Evolutionary conservation across 2,113 vertebrate species (phyloP).

Genomic region (Nymphicus hollandicus): DNA sequence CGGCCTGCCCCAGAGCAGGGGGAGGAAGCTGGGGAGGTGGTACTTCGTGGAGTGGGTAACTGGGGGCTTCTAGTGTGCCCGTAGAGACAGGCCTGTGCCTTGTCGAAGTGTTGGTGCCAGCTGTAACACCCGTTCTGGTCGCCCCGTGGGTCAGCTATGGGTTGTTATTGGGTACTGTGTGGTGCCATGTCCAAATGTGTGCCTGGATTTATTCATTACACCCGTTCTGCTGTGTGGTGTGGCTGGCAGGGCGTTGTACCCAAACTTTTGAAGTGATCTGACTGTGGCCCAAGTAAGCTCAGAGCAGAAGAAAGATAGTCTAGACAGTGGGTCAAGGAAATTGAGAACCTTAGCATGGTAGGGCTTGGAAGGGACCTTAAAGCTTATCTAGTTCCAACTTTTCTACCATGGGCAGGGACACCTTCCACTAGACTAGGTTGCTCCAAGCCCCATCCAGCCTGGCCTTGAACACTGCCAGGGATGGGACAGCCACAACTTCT

Average conservation of each 20-base stretch:
- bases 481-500: not conserved
- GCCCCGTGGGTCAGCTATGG: not conserved
- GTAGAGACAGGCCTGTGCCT: fast-evolving
- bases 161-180: fast-evolving
- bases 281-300: not conserved
- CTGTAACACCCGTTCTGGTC: fast-evolving
- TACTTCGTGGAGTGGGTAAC: not conserved
- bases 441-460: not conserved
- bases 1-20: no score
- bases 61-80: fast-evolving
- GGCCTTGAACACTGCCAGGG: not conserved
- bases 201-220: not conserved
- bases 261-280: fast-evolving
- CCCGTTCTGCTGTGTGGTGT: fast-evolving
- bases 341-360: not conserved
- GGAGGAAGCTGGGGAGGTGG: not conserved
- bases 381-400: not conserved
- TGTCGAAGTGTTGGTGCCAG: fast-evolving
- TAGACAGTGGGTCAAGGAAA: no score
- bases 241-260: fast-evolving
- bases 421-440: not conserved
- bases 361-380: not conserved
- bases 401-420: not conserved
- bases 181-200: fast-evolving
- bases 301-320: not conserved